Base-by-base conservation (phyloP, 2,797 vertebrate genomes). In the Gouania willdenowi region DNA sequence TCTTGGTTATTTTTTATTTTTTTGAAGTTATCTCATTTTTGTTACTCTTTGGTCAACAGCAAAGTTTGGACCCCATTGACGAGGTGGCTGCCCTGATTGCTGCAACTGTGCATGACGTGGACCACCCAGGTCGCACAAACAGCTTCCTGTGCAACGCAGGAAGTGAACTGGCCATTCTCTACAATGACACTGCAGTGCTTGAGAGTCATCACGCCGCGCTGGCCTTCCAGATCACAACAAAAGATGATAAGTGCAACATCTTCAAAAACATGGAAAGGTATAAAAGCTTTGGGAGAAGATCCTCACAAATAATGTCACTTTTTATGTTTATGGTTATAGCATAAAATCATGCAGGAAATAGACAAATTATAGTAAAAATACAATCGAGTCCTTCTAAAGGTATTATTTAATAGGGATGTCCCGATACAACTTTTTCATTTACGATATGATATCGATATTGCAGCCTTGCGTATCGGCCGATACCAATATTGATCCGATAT, bases 201-300 rank as follows among this genome's bases (percentile, higher is more conserved):
- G 96, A 98, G 87, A 97, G 93, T 72, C 96, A 98, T 45, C 96
- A 98, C 0, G 92, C 92, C 0, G 95, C 96, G 0, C 75, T 98
- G 62, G 94, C 94, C 51, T 98, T 98, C 87, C 95, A 97, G 87
- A 91, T 98, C 77, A 96, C 93, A 60, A 87, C 84, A 0, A 74
- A 89, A 1, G 92, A 97, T 2, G 94, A 94, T 23, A 95, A 94
- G 66, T 92, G 90, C 85, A 98, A 98, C 80, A 97, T 98, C 75
- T 98, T 98, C 69, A 95, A 91, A 74, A 93, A 95, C 75, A 92
- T 97, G 82, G 94, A 96, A 68, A 89, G 95, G 96, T 97, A 29
- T 62, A 81, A 23, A 9, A 18, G 19, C 3, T 4, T 9, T n/a
- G 16, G 5, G 4, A 34, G 3, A 1, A 8, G 6, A 2, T 11